Conservation (phyloP, 2,797 vertebrate species). For the Sternarchorhynchus goeldii region DNA sequence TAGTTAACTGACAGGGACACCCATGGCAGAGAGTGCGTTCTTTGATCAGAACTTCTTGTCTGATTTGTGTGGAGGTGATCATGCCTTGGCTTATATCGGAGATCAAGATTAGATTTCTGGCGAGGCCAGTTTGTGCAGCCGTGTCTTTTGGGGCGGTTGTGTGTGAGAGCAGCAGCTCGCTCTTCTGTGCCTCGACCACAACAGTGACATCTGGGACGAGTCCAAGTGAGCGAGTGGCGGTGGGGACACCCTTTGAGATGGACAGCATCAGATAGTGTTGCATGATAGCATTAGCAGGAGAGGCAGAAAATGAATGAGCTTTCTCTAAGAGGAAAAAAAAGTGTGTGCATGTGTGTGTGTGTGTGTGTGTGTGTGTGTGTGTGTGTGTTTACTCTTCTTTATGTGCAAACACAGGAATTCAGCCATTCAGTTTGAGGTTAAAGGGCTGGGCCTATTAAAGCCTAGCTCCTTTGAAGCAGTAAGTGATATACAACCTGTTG, state of each 20-base stretch:
- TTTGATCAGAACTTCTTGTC: conserved; percentile 77
- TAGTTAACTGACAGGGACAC: conserved; percentile 57
- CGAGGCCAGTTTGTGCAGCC: conserved; percentile 64
- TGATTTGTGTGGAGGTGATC: conserved; percentile 80
- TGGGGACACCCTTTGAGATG: conserved; percentile 37
- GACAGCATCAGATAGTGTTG: conserved; percentile 35
- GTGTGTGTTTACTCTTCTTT: conserved; percentile 64
- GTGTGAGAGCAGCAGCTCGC: conserved; percentile 65
- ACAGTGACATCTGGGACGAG: conserved; percentile 36
- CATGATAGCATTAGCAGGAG: not conserved
- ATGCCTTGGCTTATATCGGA: conserved; percentile 76
- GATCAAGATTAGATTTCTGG: conserved; percentile 77
- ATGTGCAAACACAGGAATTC: conserved; percentile 71
- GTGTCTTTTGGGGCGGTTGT: conserved; percentile 77
- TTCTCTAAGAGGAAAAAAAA: conserved; percentile 1
- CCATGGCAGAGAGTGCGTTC: conserved; percentile 63
- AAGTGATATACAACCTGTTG: conserved; percentile 76
- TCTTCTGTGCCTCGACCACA: conserved; percentile 41
- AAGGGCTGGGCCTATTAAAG: conserved; percentile 68
- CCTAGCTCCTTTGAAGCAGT: conserved; percentile 70
- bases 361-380: conserved; percentile 32
- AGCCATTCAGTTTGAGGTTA: conserved; percentile 71
- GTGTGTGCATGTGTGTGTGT: conserved; percentile 15
- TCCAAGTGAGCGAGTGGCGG: conserved; percentile 41
- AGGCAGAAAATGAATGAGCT: conserved; percentile 7